phyloP scores from a whole-genome alignment of 2,888 invertebrate genomes.

The Habrosyne pyritoides region DNA sequence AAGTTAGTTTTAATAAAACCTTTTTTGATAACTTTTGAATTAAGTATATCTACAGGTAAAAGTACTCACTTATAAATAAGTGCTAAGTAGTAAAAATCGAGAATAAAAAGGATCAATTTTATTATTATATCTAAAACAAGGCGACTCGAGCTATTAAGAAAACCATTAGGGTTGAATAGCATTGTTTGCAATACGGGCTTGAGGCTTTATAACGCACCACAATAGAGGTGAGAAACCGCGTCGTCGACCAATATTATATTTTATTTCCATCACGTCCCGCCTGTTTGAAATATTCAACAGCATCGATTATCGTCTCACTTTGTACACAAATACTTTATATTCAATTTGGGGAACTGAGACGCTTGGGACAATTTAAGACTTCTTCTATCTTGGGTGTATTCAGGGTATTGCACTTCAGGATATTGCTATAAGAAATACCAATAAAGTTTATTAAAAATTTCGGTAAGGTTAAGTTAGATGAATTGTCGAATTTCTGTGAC shows the following conservation, averaged over 20 bases:
- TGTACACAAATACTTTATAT: conserved; percentile 75
- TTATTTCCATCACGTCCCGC: conserved; percentile 70
- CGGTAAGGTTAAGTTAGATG: no score
- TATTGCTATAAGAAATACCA: conserved; percentile 20
- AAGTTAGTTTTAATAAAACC: no score
- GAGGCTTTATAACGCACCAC: conserved; percentile 51
- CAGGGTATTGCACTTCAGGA: conserved; percentile 19
- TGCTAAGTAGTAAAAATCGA: neutral
- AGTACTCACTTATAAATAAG: neutral
- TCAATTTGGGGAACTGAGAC: conserved; percentile 59
- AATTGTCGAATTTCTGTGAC: no score
- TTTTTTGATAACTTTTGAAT: no score
- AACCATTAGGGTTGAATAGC: conserved; percentile 51
- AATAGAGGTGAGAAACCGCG: conserved; percentile 46
- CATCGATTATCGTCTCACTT: conserved; percentile 77
- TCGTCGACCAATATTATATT: conserved; percentile 36
- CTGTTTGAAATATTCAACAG: conserved; percentile 76
- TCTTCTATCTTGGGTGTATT: conserved; percentile 31
- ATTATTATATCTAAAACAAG: conserved; percentile 32
- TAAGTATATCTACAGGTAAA: neutral
- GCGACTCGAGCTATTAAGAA: conserved; percentile 39
- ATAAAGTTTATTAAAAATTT: conserved; percentile 1
- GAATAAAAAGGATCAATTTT: neutral
- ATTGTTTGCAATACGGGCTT: conserved; percentile 53
- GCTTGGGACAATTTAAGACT: conserved; percentile 42